These are phyloP conservation scores for Aporrectodea caliginosa DNA, from an alignment of 1,140 invertebrate species.

Conservation along the genomic window DNA sequence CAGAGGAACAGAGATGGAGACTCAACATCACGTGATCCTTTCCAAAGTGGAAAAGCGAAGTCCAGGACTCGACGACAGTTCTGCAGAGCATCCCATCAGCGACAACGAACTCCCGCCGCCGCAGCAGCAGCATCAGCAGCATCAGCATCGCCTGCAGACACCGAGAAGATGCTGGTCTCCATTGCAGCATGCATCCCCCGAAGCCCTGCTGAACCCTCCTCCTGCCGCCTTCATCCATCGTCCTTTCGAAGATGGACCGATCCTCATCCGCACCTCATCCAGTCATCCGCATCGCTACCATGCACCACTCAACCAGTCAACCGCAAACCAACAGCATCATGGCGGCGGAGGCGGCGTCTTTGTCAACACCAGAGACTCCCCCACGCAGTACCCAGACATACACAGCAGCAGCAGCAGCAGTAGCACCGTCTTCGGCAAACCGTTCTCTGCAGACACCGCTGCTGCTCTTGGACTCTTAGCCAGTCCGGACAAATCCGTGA, in stretches of 20 bases:
- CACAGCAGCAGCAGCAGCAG: no score
- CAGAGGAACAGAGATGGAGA: no score
- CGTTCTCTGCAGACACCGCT: no score
- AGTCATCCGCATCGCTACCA: background rate
- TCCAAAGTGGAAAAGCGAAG: background rate
- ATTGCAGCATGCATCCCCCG: background rate
- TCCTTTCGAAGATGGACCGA: background rate
- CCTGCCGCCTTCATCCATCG: background rate
- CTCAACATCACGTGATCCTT: background rate
- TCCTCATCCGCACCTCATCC: background rate
- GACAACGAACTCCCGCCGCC: background rate
- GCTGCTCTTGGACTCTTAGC: no score
- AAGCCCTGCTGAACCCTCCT: background rate
- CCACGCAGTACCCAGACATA: no score
- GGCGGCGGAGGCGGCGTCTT: no score
- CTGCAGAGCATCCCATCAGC: background rate
- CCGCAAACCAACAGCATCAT: background rate
- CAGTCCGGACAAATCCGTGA: no score
- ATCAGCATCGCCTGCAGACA: background rate
- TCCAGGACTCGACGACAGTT: background rate
- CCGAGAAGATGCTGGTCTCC: background rate
- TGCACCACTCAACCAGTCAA: background rate
- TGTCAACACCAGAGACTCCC: no score
- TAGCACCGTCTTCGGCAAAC: no score
- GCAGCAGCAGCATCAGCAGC: background rate